Evolutionary conservation across 2,888 invertebrate genomes (phyloP), one percentile per base, ranked within the genome.

Genomic region (Leucozona laternaria): DNA sequence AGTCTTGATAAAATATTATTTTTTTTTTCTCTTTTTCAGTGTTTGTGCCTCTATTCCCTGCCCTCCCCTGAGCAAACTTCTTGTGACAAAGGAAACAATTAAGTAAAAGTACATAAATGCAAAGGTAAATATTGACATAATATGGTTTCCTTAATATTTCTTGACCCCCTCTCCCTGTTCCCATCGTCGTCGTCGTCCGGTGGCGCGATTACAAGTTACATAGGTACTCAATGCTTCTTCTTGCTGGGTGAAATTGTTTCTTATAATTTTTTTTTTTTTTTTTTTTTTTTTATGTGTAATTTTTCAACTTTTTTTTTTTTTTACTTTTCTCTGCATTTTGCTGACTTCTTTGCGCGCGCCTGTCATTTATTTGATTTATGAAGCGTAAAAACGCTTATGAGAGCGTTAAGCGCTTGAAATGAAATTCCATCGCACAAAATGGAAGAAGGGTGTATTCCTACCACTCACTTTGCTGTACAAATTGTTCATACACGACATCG

Each of bases 321-420:
- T 17, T 17, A 45, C 17, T 22, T 50, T 31, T 17, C 31, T 71
- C 7, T 80, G 34, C 28, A 31, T 73, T 43, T 62, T 62, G 25
- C 11, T 55, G 53, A 22, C 60, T 57, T 31, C 57, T 58, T 40
- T 55, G 45, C 43, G 73, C 62, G 53, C 45, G 53, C 60, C 78
- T 58, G 71, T 57, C 70, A 78, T 75, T 81, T 73, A 64, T 78
- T 86, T 81, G 85, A 81, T 81, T 86, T 86, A 86, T 86, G 78
- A 86, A 81, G 85, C 81, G 81, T 77, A 79, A 82, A 85, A 85
- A 77, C 85, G 71, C 85, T 85, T 77, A 48, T 57, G 71, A 58
- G 77, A 68, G 34, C 58, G 45, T 77, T 71, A 77, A 78, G 62
- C 70, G 64, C 64, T 79, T 76, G 40, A 73, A 79, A 79, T 84